These are phyloP conservation scores for Acarapis woodi DNA, from an alignment of 1,140 invertebrate species.

Conservation along the genomic window DNA sequence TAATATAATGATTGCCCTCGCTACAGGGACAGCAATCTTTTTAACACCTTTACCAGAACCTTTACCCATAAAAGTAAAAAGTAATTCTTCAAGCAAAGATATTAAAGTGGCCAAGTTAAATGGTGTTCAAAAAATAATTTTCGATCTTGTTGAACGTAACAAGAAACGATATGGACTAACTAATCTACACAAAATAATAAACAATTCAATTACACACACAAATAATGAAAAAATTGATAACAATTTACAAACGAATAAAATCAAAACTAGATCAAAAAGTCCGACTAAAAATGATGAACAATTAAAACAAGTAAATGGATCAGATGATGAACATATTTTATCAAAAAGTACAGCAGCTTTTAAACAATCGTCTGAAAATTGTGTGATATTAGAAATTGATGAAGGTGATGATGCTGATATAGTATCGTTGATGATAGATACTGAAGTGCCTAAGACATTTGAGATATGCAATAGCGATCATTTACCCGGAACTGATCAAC, in stretches of 20 bases:
- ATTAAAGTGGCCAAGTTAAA: constrained; percentile 10
- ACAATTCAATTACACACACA: no score
- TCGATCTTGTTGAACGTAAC: constrained; percentile 13
- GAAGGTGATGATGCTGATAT: constrained; percentile 57
- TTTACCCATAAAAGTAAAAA: constrained; percentile 31
- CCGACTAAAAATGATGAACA: background rate
- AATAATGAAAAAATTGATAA: constrained; percentile 2
- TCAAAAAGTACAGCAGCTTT: no score
- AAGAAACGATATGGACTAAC: constrained; percentile 12
- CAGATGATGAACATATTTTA: background rate
- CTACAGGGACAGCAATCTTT: constrained; percentile 54
- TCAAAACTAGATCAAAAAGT: background rate
- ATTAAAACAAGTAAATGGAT: background rate
- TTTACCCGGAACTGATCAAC: constrained; percentile 33
- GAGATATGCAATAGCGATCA: constrained; percentile 45
- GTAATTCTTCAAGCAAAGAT: constrained; percentile 17
- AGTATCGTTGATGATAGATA: constrained; percentile 41
- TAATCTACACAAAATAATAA: no score
- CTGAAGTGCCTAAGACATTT: constrained; percentile 33
- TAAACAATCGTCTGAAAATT: no score
- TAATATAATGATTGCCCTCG: constrained; percentile 49
- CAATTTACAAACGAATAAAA: no score
- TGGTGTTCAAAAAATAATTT: constrained; percentile 13
- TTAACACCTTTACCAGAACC: constrained; percentile 36
- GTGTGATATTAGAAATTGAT: constrained; percentile 29